Percentiles rank a stretch among this genome's conserved stretches.
Evolutionary conservation across 2,888 invertebrate genomes (phyloP).

Genomic region (Laothoe populi): DNA sequence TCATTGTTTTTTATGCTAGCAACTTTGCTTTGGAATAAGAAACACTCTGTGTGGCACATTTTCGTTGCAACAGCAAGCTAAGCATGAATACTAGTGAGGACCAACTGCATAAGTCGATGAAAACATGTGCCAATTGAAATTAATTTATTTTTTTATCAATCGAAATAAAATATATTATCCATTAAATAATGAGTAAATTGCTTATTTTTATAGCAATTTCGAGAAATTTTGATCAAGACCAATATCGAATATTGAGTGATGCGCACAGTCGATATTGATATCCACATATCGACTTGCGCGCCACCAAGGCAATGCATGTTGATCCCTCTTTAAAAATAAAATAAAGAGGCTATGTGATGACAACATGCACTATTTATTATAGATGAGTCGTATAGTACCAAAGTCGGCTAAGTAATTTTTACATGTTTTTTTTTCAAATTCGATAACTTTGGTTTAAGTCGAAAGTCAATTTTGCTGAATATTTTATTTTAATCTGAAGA

Average conservation of each 20-base stretch:
- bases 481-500: too few relatives aligned
- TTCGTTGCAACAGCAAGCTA: slow-evolving; percentile 53
- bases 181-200: neutral
- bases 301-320: slow-evolving; percentile 18
- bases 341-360: slow-evolving; percentile 11
- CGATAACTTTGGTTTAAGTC: too few relatives aligned
- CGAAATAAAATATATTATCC: neutral
- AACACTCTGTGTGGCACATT: slow-evolving; percentile 65
- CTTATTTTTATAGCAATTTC: neutral
- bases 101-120: slow-evolving; percentile 46
- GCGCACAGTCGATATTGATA: slow-evolving; percentile 11
- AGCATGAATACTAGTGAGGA: slow-evolving; percentile 44
- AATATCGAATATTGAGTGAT: slow-evolving; percentile 2
- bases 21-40: slow-evolving; percentile 43
- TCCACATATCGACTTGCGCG: slow-evolving; percentile 15
- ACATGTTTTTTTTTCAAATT: too few relatives aligned
- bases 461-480: too few relatives aligned
- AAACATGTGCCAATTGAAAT: neutral
- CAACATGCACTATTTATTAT: slow-evolving; percentile 17
- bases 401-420: too few relatives aligned
- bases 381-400: too few relatives aligned
- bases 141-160: neutral
- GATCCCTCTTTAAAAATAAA: slow-evolving; percentile 17
- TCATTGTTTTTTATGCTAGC: slow-evolving; percentile 53
- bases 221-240: neutral